Base-by-base conservation (phyloP, 2,888 invertebrate species). In the Latrodectus hesperus region DNA sequence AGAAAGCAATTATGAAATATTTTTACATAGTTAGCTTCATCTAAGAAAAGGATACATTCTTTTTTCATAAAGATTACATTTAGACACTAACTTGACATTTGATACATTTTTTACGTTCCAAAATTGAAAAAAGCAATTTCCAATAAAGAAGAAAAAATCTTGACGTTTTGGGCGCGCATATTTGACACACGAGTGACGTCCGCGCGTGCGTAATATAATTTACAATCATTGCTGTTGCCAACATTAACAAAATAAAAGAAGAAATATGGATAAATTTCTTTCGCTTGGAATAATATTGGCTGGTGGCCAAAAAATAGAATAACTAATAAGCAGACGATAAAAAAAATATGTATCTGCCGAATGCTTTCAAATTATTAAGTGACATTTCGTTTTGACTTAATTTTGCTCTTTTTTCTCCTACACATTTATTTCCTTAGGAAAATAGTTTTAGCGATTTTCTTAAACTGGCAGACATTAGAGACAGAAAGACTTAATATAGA, bases 81-180 rank as follows among this genome's bases (percentile, higher is more conserved):
- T 16, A 53, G 86, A 86, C 86, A 86, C 77, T 86, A 86, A 86
- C 81, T 55, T 81, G 86, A 86, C 86, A 86, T 49, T 17, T 81
- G 81, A 86, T 76, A 86, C 71, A 72, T 72, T 73, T n/a, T 65
- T 68, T 65, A 16, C 5, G 49, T 11, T 52, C 52, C 49, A 52
- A 17, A n/a, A 11, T 11, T 53, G 65, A 53, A 65, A 65, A 71
- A 64, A 38, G 67, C 17, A 55, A 11, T 22, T 22, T 38, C 16
- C 11, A 38, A 52, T 49, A 70, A 14, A 49, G 68, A 67, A 82
- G 60, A 71, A 75, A 83, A 51, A 82, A 53, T 70, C 72, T 77
- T 78, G 77, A 84, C 71, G 53, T 73, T 84, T 65, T 49, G 17
- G 60, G 49, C 64, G 49, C 76, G 70, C 71, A 76, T 77, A 86